Evolutionary conservation across 2,113 vertebrate genomes (phyloP).

Genomic region (Pristiophorus japonicus): DNA sequence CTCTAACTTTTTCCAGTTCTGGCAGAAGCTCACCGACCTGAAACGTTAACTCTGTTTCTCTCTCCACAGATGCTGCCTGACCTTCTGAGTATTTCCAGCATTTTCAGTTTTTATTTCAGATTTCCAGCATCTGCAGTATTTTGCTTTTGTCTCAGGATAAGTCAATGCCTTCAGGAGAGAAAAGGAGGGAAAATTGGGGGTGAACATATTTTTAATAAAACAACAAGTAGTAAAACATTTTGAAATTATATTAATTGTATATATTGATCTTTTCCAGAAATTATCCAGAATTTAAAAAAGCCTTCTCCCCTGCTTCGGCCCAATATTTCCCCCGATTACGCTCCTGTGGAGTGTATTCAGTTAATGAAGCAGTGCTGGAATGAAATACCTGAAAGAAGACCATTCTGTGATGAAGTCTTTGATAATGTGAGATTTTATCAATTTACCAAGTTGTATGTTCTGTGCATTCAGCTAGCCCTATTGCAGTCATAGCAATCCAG

Average conservation of each 20-base stretch:
- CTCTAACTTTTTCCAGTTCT: too few relatives aligned
- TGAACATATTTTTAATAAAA: not conserved
- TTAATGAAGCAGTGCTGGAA: slow-evolving; percentile 70
- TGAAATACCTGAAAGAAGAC: slow-evolving; percentile 63
- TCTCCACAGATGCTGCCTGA: too few relatives aligned
- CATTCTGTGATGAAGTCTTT: slow-evolving; percentile 60
- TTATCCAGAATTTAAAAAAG: slow-evolving; percentile 58
- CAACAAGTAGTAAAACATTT: not conserved
- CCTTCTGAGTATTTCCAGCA: too few relatives aligned
- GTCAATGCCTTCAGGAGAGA: not conserved
- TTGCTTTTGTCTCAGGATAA: too few relatives aligned
- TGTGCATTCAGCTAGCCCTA: not conserved
- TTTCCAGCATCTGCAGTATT: too few relatives aligned
- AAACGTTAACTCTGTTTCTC: too few relatives aligned
- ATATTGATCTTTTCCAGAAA: slow-evolving; percentile 49
- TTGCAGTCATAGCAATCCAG: not conserved
- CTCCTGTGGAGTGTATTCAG: slow-evolving; percentile 65
- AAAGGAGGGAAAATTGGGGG: not conserved
- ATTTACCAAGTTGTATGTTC: not conserved
- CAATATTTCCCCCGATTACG: slow-evolving; percentile 57
- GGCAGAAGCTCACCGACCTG: too few relatives aligned
- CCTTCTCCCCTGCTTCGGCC: slow-evolving; percentile 65
- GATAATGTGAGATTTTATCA: slow-evolving; percentile 53
- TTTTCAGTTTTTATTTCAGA: too few relatives aligned
- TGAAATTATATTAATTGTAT: not conserved